A percentile compares a stretch with the other conserved stretches of the same genome.
These are phyloP conservation scores for Machimus atricapillus DNA, from an alignment of 2,888 invertebrate genomes.

Conservation along the genomic window DNA sequence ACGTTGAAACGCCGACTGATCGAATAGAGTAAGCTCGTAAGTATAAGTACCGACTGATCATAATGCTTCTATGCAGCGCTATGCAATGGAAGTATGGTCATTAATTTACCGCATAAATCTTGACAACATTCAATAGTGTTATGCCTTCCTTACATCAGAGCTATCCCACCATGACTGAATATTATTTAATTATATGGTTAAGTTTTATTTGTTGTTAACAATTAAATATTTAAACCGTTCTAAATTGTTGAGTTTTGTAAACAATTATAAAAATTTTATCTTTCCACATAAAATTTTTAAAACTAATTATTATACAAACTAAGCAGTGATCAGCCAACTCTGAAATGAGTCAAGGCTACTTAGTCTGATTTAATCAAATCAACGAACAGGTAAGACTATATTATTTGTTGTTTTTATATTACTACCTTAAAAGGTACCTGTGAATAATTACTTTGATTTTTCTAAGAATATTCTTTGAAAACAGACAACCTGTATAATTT, in stretches of 20 bases:
- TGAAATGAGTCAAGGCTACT: not conserved
- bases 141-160: not conserved
- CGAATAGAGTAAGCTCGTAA: not conserved
- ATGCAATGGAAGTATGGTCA: not conserved
- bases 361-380: not conserved
- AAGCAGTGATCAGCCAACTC: not conserved
- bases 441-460: not conserved
- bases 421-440: not conserved
- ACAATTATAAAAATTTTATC: no score
- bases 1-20: not conserved
- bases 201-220: not conserved
- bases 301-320: no score
- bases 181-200: slow-evolving; percentile 39
- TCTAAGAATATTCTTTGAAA: not conserved
- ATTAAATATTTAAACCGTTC: not conserved
- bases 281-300: not conserved
- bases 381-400: not conserved
- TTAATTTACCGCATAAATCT: not conserved
- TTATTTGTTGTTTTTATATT: not conserved
- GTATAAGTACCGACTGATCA: not conserved
- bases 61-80: not conserved
- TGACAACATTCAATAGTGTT: not conserved
- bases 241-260: not conserved
- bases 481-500: not conserved
- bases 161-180: not conserved